phyloP scores from a whole-genome alignment of 2,888 invertebrate species.

The Ellobium chinense region DNA sequence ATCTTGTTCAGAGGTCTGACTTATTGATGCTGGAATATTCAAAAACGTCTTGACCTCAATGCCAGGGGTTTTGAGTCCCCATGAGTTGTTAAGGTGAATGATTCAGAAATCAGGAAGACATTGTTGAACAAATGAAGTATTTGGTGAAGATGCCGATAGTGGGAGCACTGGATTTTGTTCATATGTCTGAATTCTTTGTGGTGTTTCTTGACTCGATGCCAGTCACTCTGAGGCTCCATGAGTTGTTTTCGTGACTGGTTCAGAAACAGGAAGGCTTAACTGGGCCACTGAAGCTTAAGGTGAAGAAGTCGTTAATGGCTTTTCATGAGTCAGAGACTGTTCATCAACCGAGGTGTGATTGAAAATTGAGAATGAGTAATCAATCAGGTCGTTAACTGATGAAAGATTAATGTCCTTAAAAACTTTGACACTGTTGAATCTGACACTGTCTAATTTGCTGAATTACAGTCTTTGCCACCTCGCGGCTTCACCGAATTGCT shows the following conservation, averaged over 20 bases:
- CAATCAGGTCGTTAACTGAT: neutral
- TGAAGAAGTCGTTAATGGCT: neutral
- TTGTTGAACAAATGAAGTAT: neutral
- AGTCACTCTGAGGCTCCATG: neutral
- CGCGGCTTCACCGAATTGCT: neutral
- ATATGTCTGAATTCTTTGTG: neutral
- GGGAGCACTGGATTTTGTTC: neutral
- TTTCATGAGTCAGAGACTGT: neutral
- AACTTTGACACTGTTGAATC: neutral
- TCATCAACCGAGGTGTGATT: neutral
- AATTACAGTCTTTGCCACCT: neutral
- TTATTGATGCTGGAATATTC: neutral
- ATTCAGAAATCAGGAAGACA: neutral
- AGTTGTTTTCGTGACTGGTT: neutral
- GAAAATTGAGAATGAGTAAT: neutral
- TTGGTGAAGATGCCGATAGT: neutral
- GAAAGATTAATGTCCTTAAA: neutral
- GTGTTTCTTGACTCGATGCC: neutral
- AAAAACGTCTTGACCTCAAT: neutral
- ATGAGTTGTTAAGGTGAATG: neutral
- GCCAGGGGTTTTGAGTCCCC: neutral
- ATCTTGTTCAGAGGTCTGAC: neutral
- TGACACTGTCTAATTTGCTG: neutral
- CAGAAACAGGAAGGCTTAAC: neutral
- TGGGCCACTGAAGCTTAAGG: neutral